Evolutionary conservation across 2,113 vertebrate species (phyloP), one percentile per base, ranked within the genome.

Genomic region (Indicator maculatus): DNA sequence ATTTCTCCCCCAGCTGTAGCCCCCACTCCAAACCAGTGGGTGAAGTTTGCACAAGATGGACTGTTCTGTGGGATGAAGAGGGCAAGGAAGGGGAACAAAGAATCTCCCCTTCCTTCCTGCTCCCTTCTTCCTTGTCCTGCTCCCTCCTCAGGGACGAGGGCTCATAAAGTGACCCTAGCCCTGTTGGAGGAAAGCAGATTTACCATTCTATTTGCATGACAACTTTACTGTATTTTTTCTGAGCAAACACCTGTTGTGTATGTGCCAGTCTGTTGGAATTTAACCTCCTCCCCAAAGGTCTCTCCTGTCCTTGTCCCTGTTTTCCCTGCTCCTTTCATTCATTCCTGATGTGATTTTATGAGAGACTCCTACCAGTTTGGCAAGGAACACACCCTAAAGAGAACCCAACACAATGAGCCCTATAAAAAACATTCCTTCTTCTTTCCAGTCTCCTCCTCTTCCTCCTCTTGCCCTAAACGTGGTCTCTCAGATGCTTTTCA

Each of bases 191-290:
- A 95, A 96, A 93, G 92, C 96, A 95, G 97, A 97, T 86, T 95
- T 97, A 97, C 95, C 23, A 66, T 97, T 97, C 89, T 97, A 97
- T 97, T 97, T 98, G 98, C 98, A 98, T 98, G 98, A 98, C 0
- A 83, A 98, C 97, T 98, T 98, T 97, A 97, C 92, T 98, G 97
- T 98, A 98, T 98, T 98, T 98, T 98, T 98, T 98, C 97, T 97
- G 97, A 98, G 93, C 97, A 98, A 98, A 97, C 97, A 97, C 97
- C 97, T 98, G 97, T 98, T 96, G 97, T 98, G 96, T 98, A 97
- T 97, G 97, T 98, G 97, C 97, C 97, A 92, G 97, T 98, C 96
- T 96, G 97, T 98, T 96, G 96, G 95, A 96, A 96, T 92, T 89
- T 97, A 97, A 94, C 52, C 47, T 86, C 75, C 55, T 92, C 59